Conservation (phyloP, 2,888 invertebrate genomes). For the Protophormia terraenovae region DNA sequence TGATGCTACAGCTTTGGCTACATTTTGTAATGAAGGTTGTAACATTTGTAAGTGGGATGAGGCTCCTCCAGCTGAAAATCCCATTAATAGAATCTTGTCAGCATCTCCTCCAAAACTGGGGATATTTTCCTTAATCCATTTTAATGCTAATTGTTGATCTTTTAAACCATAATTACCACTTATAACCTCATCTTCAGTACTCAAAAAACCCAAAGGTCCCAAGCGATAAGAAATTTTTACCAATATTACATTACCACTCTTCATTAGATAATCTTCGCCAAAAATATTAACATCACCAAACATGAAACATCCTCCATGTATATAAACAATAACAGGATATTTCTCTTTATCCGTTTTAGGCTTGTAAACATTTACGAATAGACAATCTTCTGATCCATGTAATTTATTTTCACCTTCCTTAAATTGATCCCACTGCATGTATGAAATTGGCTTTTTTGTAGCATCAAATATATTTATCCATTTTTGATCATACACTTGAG, state of each 20-base stretch:
- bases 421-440: slow-evolving; percentile 66
- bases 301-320: slow-evolving; percentile 87
- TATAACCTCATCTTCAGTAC: slow-evolving; percentile 86
- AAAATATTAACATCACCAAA: slow-evolving; percentile 83
- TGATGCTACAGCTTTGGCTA: slow-evolving; percentile 65
- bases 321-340: slow-evolving; percentile 85
- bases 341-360: slow-evolving; percentile 78
- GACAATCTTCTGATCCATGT: slow-evolving; percentile 83
- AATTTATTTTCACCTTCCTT: slow-evolving; percentile 27
- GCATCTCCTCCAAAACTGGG: slow-evolving; percentile 87
- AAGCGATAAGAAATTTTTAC: slow-evolving; percentile 87
- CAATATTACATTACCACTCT: slow-evolving; percentile 84
- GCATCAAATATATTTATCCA: slow-evolving; percentile 80
- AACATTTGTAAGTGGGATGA: slow-evolving; percentile 88
- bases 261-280: slow-evolving; percentile 84
- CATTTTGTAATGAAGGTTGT: slow-evolving; percentile 81
- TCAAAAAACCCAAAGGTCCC: slow-evolving; percentile 87
- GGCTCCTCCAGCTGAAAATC: slow-evolving; percentile 88
- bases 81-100: slow-evolving; percentile 85
- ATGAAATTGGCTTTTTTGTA: slow-evolving; percentile 75
- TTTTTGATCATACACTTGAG: slow-evolving; percentile 56
- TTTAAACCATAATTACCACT: slow-evolving; percentile 89
- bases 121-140: slow-evolving; percentile 87
- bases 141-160: slow-evolving; percentile 87
- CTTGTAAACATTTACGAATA: slow-evolving; percentile 85